These are phyloP conservation scores for Syrista parreyssii DNA, from an alignment of 2,888 invertebrate genomes.

Conservation along the genomic window DNA sequence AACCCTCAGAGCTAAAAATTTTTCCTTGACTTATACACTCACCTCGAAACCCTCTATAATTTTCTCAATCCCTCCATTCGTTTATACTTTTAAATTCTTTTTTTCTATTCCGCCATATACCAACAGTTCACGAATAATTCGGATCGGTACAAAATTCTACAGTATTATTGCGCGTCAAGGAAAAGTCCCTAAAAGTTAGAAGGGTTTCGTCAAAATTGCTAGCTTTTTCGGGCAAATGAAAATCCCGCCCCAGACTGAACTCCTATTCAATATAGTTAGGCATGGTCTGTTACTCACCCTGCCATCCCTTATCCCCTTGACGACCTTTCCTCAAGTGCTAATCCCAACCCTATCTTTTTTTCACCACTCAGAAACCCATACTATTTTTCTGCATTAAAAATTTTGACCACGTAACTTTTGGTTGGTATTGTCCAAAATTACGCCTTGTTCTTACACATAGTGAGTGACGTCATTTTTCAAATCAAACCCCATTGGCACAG, in stretches of 20 bases:
- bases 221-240: background rate
- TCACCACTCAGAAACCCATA: background rate
- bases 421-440: background rate
- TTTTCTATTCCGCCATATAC: background rate
- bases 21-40: background rate
- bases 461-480: background rate
- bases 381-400: background rate
- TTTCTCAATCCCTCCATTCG: background rate
- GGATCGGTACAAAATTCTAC: background rate
- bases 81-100: background rate
- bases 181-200: background rate
- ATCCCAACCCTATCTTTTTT: background rate
- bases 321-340: background rate
- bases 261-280: background rate
- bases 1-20: background rate
- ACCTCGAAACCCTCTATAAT: background rate
- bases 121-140: background rate
- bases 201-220: background rate
- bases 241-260: background rate
- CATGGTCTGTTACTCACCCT: constrained; percentile 13
- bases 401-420: background rate
- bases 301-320: constrained; percentile 16
- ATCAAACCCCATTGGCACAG: background rate
- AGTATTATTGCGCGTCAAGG: background rate
- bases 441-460: background rate